Evolutionary conservation across 2,797 vertebrate species (phyloP).

Genomic region (Hydrophis major): DNA sequence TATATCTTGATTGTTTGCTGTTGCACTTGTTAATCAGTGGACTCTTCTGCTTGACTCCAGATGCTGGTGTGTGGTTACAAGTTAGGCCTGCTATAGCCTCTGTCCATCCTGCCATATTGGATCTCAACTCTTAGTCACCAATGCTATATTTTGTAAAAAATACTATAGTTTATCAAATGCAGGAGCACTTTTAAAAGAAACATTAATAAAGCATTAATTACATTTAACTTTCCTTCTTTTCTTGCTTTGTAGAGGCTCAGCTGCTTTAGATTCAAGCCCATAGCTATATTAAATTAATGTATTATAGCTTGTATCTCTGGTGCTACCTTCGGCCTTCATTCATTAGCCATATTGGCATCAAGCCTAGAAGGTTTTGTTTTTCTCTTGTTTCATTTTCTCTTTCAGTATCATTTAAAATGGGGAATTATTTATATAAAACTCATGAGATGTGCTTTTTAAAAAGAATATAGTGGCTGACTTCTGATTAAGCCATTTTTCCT

Average conservation of each 20-base stretch:
- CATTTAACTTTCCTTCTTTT: background rate
- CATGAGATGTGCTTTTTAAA: background rate
- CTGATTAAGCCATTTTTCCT: slow-evolving; percentile 12
- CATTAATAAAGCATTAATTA: background rate
- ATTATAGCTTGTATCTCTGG: slow-evolving; percentile 9
- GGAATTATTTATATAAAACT: background rate
- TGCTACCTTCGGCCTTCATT: background rate
- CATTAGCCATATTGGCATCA: slow-evolving; percentile 1
- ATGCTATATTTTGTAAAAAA: background rate
- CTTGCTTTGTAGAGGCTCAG: background rate
- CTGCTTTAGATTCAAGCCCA: background rate
- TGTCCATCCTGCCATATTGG: background rate
- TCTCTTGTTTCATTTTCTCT: background rate
- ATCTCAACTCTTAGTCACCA: background rate
- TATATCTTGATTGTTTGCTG: background rate
- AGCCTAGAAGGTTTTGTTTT: background rate
- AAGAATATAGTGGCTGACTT: slow-evolving; percentile 10
- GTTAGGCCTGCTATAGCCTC: background rate
- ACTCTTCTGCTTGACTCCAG: background rate
- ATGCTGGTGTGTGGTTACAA: background rate
- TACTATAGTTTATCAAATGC: no score
- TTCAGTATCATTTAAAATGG: slow-evolving; percentile 12
- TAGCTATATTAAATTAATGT: background rate
- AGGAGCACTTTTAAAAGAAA: background rate
- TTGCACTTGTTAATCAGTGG: background rate